These are phyloP conservation scores for Gastrophryne carolinensis DNA, from an alignment of 2,797 vertebrate species.

Conservation along the genomic window DNA sequence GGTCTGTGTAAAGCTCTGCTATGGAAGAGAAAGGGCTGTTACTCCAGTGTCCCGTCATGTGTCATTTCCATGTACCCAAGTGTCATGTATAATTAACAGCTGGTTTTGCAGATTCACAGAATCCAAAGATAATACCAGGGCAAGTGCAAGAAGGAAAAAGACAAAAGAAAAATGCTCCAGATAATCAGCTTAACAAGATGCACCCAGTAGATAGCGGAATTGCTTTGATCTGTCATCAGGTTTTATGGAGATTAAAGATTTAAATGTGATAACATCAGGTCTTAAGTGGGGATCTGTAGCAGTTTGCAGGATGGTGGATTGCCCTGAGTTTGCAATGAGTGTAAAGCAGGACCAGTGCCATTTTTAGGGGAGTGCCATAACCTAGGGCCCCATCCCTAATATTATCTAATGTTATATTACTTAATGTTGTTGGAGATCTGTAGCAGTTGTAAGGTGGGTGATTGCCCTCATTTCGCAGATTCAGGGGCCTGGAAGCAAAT, in stretches of 20 bases:
- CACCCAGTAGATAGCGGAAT: neutral
- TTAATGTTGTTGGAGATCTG: too few species aligned
- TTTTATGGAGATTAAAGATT: neutral
- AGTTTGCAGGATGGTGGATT: too few species aligned
- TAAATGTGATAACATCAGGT: too few species aligned
- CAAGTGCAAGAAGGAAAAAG: neutral
- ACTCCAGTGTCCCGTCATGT: neutral
- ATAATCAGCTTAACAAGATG: neutral
- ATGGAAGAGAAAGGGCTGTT: neutral
- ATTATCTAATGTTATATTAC: too few species aligned
- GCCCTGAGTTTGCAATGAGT: too few species aligned
- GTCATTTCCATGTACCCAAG: neutral
- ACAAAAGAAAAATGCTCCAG: neutral
- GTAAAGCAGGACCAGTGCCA: too few species aligned
- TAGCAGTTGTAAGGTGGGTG: too few species aligned
- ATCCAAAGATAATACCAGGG: neutral
- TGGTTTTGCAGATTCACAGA: neutral
- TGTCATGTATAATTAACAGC: neutral
- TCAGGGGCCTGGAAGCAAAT: too few species aligned
- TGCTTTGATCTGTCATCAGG: neutral
- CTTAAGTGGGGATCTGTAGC: too few species aligned
- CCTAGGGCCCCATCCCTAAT: too few species aligned
- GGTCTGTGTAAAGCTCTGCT: neutral
- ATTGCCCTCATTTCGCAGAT: too few species aligned
- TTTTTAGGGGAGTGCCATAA: too few species aligned